Evolutionary conservation across 2,797 vertebrate species (phyloP).

Genomic region (Cyclura pinguis): DNA sequence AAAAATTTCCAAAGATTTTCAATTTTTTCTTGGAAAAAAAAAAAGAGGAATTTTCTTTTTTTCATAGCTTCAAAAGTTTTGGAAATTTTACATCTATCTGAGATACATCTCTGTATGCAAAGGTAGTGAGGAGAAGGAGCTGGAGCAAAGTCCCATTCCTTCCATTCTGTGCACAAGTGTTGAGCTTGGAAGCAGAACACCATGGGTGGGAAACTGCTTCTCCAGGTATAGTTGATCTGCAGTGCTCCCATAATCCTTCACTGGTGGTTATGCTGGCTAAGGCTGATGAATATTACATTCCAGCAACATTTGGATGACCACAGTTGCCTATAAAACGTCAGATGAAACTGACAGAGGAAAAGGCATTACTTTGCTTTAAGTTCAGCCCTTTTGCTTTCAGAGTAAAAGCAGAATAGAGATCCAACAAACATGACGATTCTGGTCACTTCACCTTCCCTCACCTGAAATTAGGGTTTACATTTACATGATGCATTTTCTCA

Average conservation of each 20-base stretch:
- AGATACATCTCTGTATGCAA: background rate
- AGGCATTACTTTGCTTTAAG: background rate
- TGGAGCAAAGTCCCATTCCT: background rate
- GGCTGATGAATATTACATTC: background rate
- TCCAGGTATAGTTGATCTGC: background rate
- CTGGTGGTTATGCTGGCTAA: background rate
- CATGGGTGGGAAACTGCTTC: background rate
- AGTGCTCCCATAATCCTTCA: background rate
- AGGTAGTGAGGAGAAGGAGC: background rate
- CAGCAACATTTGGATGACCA: background rate
- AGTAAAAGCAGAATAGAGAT: background rate
- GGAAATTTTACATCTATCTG: too few relatives aligned
- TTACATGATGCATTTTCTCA: slow-evolving; percentile 88
- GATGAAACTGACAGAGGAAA: background rate
- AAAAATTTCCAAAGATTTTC: too few relatives aligned
- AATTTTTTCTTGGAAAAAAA: too few relatives aligned
- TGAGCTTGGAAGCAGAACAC: background rate
- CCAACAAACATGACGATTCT: background rate
- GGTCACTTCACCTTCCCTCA: slow-evolving; percentile 73
- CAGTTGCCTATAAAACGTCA: background rate
- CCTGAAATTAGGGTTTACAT: slow-evolving; percentile 87
- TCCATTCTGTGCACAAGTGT: background rate
- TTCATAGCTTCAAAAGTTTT: too few relatives aligned
- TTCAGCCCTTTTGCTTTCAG: background rate
- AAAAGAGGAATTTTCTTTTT: too few relatives aligned